Percentiles rank a stretch among this genome's conserved stretches.
phyloP scores from a whole-genome alignment of 2,888 invertebrate species.

The Ormyrus rosae region DNA sequence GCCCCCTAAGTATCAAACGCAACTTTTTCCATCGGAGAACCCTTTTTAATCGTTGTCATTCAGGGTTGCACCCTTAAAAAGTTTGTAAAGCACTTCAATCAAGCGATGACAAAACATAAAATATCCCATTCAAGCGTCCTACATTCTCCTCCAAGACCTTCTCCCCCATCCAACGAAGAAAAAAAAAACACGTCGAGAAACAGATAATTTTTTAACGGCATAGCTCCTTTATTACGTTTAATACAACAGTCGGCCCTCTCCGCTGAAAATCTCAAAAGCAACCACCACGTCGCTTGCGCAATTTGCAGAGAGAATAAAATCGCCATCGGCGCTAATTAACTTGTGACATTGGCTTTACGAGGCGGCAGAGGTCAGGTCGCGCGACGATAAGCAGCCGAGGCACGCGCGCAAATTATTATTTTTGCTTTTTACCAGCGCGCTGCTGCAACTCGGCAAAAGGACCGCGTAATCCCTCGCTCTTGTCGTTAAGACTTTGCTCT shows the following conservation, averaged over 20 bases:
- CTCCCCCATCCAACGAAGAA: too few species aligned
- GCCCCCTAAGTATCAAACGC: too few species aligned
- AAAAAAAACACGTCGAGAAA: too few species aligned
- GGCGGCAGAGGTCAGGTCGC: constrained; percentile 17
- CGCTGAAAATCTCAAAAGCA: too few species aligned
- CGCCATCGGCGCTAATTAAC: constrained; percentile 39
- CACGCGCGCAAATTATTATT: constrained; percentile 24
- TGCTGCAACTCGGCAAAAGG: background rate
- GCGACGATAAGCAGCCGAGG: constrained; percentile 13
- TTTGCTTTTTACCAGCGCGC: constrained; percentile 6
- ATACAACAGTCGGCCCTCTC: too few species aligned
- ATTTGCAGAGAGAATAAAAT: constrained; percentile 33
- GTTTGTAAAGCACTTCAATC: too few species aligned
- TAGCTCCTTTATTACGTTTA: too few species aligned
- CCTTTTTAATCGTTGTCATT: too few species aligned
- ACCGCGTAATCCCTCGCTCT: constrained; percentile 11
- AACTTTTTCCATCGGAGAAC: too few species aligned
- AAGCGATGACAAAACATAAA: too few species aligned
- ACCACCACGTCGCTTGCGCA: background rate
- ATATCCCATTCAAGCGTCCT: background rate
- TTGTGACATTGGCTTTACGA: constrained; percentile 35
- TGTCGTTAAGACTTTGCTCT: constrained; percentile 14
- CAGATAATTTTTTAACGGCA: too few species aligned
- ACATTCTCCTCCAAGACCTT: too few species aligned
- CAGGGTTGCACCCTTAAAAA: background rate